phyloP scores from a whole-genome alignment of 2,888 invertebrate species.

The Pimpla rufipes region DNA sequence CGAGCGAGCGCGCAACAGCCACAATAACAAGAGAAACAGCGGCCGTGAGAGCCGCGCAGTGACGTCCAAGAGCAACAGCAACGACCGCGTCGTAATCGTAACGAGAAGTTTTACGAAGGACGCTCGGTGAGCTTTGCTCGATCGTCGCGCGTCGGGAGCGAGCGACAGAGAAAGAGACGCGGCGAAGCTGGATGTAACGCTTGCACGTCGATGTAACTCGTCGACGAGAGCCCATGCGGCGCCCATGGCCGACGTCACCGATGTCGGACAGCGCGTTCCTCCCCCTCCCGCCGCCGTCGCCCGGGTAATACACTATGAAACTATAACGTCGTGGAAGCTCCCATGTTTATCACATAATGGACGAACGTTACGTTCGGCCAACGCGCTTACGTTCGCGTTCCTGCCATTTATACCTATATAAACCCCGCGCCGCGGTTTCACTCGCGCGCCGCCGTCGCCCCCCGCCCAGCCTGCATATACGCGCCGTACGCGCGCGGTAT shows the following conservation, averaged over 20 bases:
- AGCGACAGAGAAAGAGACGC: no score
- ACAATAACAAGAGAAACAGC: conserved; percentile 58
- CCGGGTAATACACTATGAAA: conserved; percentile 70
- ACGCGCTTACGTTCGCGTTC: conserved; percentile 64
- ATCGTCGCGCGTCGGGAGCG: conserved; percentile 16
- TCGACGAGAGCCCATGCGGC: conserved; percentile 33
- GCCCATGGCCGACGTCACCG: conserved; percentile 25
- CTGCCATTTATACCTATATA: conserved; percentile 46
- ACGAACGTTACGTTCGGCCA: conserved; percentile 72
- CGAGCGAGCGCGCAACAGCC: conserved; percentile 50
- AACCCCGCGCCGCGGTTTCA: conserved; percentile 6
- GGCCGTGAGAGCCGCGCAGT: conserved; percentile 60
- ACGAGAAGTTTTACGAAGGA: conserved; percentile 79
- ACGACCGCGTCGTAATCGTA: conserved; percentile 80
- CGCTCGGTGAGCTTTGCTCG: conserved; percentile 63
- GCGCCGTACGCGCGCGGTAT: neutral
- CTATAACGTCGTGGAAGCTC: conserved; percentile 70
- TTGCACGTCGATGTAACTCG: conserved; percentile 52
- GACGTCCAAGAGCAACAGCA: conserved; percentile 69
- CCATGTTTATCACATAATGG: conserved; percentile 77
- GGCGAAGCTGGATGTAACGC: conserved; percentile 4
- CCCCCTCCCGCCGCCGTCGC: neutral
- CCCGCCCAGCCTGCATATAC: conserved; percentile 12
- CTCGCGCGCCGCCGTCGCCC: neutral
- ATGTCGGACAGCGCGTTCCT: conserved; percentile 22